Conservation (phyloP, 2,797 vertebrate species). For the Triplophysa bombifrons region DNA sequence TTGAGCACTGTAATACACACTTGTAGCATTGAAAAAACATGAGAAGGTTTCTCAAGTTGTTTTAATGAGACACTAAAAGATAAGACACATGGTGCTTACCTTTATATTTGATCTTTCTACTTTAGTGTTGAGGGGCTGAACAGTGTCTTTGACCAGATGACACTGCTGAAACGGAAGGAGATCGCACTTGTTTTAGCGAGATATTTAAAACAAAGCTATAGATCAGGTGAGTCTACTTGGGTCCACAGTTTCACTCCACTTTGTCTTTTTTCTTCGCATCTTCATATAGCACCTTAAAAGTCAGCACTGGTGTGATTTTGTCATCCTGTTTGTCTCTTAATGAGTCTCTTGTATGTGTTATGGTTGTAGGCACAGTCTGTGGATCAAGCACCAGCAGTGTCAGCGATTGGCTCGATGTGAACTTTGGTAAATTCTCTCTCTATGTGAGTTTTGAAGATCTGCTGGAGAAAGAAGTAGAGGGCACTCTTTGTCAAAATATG, state of each 20-base stretch:
- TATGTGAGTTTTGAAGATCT: not conserved
- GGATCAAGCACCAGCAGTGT: not conserved
- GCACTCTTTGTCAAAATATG: not conserved
- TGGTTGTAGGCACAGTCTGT: not conserved
- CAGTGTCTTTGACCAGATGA: too few species aligned
- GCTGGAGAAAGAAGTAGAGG: not conserved
- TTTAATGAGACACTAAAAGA: not conserved
- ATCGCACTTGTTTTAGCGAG: constrained; percentile 38
- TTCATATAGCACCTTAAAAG: not conserved
- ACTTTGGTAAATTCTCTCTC: too few species aligned
- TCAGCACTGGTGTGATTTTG: too few species aligned
- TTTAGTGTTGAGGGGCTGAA: too few species aligned
- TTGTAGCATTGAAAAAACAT: constrained; percentile 6
- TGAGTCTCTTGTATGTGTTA: not conserved
- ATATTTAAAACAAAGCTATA: constrained; percentile 51
- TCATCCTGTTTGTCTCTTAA: not conserved
- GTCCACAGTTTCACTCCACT: too few species aligned
- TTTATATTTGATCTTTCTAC: too few species aligned
- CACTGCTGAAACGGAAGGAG: not conserved
- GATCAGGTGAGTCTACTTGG: not conserved
- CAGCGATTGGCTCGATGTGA: too few species aligned
- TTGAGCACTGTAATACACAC: not conserved
- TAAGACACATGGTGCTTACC: too few species aligned
- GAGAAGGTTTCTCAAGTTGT: constrained; percentile 29
- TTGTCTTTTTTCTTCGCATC: too few species aligned